Evolutionary conservation across 2,113 vertebrate species (phyloP).

Genomic region (Pheucticus melanocephalus): DNA sequence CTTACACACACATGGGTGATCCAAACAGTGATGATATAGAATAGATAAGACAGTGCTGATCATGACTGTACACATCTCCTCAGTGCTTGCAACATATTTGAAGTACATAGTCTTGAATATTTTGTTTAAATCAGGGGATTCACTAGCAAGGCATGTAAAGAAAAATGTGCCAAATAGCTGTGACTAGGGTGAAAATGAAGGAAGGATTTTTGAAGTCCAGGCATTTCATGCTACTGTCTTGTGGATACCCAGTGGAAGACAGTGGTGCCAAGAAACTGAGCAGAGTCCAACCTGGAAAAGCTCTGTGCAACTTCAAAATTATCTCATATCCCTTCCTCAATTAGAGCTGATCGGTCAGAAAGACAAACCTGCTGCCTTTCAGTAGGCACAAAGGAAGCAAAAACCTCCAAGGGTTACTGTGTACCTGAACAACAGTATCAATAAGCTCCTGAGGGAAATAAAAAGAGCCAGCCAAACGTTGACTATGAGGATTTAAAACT

Average conservation of each 20-base stretch:
- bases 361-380: neutral
- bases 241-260: neutral
- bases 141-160: neutral
- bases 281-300: neutral
- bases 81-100: neutral
- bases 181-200: neutral
- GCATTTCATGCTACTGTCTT: neutral
- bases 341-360: neutral
- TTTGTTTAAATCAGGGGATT: neutral
- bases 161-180: neutral
- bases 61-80: accelerated
- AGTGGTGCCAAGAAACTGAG: neutral
- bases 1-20: neutral
- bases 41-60: neutral
- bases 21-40: neutral
- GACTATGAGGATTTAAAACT: neutral
- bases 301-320: neutral
- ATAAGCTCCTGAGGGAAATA: neutral
- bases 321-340: neutral
- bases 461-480: neutral
- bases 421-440: neutral
- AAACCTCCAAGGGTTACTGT: neutral
- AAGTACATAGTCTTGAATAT: neutral
- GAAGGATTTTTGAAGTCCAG: neutral
- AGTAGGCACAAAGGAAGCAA: neutral